Evolutionary conservation across 2,797 vertebrate species (phyloP), one percentile per base, ranked within the genome.

Genomic region (Coregonus ussuriensis): DNA sequence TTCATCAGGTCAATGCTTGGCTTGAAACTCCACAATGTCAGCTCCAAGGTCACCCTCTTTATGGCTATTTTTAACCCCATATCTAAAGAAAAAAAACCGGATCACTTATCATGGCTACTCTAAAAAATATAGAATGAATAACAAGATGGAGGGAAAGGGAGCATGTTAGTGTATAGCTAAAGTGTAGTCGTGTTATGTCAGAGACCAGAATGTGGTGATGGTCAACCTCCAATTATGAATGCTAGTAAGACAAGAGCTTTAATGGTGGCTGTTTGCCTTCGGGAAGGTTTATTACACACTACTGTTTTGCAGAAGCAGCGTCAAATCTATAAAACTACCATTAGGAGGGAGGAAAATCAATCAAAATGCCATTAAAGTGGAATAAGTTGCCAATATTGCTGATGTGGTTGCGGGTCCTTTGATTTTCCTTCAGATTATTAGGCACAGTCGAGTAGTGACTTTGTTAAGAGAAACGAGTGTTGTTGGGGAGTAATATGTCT

Each of bases 381-480:
- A 98, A 99, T 99, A 99, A 98, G 97, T 99, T 99, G 97, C 97
- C 97, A 98, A 98, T 99, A 99, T 97, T 99, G 98, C 98, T 99
- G 97, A 98, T 99, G 97, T 98, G 97, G 97, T 98, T 97, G 96
- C 90, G 95, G 96, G 95, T 96, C 95, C 96, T 98, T 99, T 99
- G 97, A 99, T 99, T 99, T 99, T 98, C 97, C 96, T 98, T 99
- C 97, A 98, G 96, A 98, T 98, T 98, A 99, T 99, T 98, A 98
- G 97, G 96, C 97, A 97, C 96, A 97, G 96, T 97, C 95, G 96
- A 96, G 95, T 97, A 96, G 97, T 98, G 98, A 99, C 98, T 99
- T 99, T 99, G 98, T 99, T 99, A 99, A 99, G 97, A 96, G 96
- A 98, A 92, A 97, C 97, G 94, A 96, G 96, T 97, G 97, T 97